Percentiles rank a stretch among this genome's conserved stretches.
Conservation (phyloP, 2,113 vertebrate species). For the Tupaia tana region DNA sequence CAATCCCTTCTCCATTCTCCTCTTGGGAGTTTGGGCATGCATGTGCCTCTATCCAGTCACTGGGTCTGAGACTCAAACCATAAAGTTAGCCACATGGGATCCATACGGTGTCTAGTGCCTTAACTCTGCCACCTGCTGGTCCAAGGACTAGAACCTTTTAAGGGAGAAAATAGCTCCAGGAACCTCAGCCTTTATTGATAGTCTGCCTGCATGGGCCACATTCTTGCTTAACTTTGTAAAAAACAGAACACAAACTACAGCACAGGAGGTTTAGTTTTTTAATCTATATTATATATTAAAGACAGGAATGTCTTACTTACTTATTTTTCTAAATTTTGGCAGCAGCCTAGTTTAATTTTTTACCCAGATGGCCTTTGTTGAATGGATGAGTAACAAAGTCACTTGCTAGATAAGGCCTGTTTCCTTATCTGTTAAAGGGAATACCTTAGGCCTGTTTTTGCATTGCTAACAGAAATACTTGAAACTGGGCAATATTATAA, state of each 20-base stretch:
- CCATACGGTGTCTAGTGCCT: no score
- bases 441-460: no score
- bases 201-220: background rate
- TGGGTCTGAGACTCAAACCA: no score
- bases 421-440: background rate
- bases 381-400: background rate
- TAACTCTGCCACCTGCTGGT: no score
- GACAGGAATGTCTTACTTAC: background rate
- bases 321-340: background rate
- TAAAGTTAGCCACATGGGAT: no score
- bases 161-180: background rate
- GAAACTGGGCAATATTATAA: no score
- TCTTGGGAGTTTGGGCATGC: no score
- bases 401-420: background rate
- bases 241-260: background rate
- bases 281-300: background rate
- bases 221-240: background rate
- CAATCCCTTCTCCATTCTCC: no score
- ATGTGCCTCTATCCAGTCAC: no score
- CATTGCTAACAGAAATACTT: no score
- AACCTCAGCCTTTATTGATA: background rate
- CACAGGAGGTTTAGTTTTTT: background rate
- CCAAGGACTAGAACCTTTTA: background rate
- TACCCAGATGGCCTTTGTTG: background rate
- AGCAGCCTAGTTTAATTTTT: background rate